A percentile compares a stretch with the other conserved stretches of the same genome.
phyloP scores from a whole-genome alignment of 2,797 vertebrate genomes.

The Notoglanidium macrostoma region DNA sequence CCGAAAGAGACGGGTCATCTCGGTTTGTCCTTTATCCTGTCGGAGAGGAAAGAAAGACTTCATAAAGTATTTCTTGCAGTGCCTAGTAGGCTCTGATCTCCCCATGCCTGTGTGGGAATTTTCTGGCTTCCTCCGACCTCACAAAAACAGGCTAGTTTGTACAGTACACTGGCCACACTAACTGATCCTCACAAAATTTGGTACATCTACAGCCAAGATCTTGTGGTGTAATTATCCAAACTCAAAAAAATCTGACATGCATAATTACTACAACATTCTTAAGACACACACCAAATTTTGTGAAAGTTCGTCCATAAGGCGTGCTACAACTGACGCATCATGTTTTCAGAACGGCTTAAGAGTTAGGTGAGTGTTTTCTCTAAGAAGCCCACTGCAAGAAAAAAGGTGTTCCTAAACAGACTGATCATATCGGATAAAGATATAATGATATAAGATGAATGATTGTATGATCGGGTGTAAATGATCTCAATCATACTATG shows the following conservation, averaged over 20 bases:
- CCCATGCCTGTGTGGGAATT: neutral
- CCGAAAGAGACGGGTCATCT: slow-evolving; percentile 75
- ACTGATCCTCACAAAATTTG: neutral
- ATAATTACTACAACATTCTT: too few relatives aligned
- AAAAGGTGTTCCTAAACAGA: slow-evolving; percentile 79
- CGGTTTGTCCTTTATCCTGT: slow-evolving; percentile 78
- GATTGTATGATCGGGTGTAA: neutral
- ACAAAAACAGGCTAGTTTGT: neutral
- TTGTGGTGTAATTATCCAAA: too few relatives aligned
- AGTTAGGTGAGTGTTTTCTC: slow-evolving; percentile 75
- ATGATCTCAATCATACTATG: neutral
- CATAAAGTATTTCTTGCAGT: neutral
- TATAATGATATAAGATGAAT: neutral
- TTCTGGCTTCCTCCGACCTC: neutral
- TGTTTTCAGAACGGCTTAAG: too few relatives aligned
- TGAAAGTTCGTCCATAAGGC: too few relatives aligned
- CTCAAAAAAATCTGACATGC: too few relatives aligned
- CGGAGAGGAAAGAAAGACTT: slow-evolving; percentile 5
- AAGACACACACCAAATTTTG: too few relatives aligned
- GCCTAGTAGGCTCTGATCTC: neutral
- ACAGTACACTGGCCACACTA: neutral
- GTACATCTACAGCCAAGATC: too few relatives aligned
- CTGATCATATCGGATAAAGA: slow-evolving; percentile 61
- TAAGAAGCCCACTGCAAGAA: slow-evolving; percentile 80
- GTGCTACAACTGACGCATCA: too few relatives aligned